Conservation (phyloP, 2,888 invertebrate species). For the Hirtodrosophila cameraria region DNA sequence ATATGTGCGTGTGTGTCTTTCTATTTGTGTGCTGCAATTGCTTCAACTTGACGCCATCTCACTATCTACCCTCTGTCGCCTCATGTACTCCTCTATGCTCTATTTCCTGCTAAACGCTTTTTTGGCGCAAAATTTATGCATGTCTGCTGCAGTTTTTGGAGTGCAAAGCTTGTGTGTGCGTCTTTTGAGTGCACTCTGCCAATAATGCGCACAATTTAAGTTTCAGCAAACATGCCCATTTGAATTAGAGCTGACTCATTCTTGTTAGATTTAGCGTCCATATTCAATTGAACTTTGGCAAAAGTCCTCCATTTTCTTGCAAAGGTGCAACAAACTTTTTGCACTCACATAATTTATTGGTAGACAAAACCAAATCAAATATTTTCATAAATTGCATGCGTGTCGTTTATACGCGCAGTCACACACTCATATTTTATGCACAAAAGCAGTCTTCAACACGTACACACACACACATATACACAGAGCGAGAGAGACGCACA, state of each 20-base stretch:
- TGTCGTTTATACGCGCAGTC: slow-evolving; percentile 35
- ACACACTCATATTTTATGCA: slow-evolving; percentile 52
- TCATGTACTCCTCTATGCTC: background rate
- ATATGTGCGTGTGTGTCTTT: slow-evolving; percentile 11
- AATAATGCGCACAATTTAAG: slow-evolving; percentile 80
- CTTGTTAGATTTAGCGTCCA: slow-evolving; percentile 21
- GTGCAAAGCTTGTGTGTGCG: slow-evolving; percentile 28
- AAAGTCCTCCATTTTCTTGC: slow-evolving; percentile 33
- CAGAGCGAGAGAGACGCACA: slow-evolving; percentile 9
- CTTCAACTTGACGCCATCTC: slow-evolving; percentile 54
- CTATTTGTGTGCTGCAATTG: slow-evolving; percentile 64
- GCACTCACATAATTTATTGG: slow-evolving; percentile 45
- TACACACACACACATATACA: slow-evolving; percentile 19
- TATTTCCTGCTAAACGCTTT: slow-evolving; percentile 61
- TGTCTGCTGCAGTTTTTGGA: slow-evolving; percentile 49
- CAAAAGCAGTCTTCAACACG: slow-evolving; percentile 29
- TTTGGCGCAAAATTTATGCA: slow-evolving; percentile 71
- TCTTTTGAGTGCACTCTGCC: slow-evolving; percentile 73
- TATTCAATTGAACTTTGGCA: slow-evolving; percentile 36
- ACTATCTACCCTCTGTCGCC: slow-evolving; percentile 1
- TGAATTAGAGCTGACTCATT: slow-evolving; percentile 30
- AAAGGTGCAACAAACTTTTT: slow-evolving; percentile 40
- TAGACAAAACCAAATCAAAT: slow-evolving; percentile 44
- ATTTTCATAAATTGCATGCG: slow-evolving; percentile 47
- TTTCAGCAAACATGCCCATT: slow-evolving; percentile 58